phyloP scores from a whole-genome alignment of 2,113 vertebrate species.

The Ia io region DNA sequence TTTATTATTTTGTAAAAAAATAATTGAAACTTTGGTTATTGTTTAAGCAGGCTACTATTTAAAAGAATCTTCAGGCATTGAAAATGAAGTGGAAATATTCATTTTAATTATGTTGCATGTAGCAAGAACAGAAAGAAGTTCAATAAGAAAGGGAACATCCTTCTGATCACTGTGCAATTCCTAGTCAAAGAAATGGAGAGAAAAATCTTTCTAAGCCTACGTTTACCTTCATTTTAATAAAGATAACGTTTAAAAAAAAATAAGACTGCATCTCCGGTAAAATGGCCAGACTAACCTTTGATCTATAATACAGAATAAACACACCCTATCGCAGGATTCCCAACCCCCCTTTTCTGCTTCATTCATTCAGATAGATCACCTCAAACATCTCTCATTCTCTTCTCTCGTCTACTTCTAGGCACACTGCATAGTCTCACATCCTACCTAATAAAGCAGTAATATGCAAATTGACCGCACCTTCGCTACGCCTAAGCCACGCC shows the following conservation, averaged over 20 bases:
- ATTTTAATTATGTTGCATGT: neutral
- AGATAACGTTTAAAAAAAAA: neutral
- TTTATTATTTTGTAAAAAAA: neutral
- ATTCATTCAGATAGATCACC: neutral
- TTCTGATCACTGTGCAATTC: neutral
- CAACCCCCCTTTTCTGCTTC: neutral
- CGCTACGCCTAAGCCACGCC: too few species aligned
- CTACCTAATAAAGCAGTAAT: too few species aligned
- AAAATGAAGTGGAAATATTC: neutral
- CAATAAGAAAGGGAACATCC: neutral
- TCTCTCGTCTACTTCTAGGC: neutral
- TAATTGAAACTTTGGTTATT: neutral
- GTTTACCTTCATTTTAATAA: neutral
- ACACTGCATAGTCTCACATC: neutral
- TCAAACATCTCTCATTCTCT: neutral
- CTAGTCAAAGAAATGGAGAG: neutral
- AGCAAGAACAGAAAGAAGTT: neutral
- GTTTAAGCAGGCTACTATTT: neutral
- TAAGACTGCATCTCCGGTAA: neutral
- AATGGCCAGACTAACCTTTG: neutral
- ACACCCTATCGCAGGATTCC: neutral
- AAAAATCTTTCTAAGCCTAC: neutral
- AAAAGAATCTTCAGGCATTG: neutral
- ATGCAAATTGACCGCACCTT: too few species aligned
- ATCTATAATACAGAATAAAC: neutral